A percentile compares a stretch with the other conserved stretches of the same genome.
phyloP scores from a whole-genome alignment of 2,113 vertebrate species.

The Pelobates fuscus region DNA sequence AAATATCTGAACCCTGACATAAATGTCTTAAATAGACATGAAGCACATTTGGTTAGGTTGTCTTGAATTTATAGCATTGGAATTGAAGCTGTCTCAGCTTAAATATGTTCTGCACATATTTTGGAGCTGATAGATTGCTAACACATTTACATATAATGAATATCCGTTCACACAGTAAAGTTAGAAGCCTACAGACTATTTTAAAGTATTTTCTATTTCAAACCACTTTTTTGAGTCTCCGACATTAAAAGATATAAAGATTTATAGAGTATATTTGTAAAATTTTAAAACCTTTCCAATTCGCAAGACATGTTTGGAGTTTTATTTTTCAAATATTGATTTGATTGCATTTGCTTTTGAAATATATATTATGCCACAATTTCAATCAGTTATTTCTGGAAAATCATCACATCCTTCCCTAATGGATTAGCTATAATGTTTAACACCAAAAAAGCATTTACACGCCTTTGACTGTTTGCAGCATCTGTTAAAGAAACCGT shows the following conservation, averaged over 20 bases:
- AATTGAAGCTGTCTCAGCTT: slow-evolving; percentile 31
- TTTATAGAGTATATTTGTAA: neutral
- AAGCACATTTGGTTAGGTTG: slow-evolving; percentile 32
- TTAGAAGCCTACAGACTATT: slow-evolving; percentile 11
- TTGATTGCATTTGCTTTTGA: no score
- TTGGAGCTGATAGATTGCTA: slow-evolving; percentile 25
- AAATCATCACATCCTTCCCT: no score
- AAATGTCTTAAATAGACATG: slow-evolving; percentile 43
- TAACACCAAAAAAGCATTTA: no score
- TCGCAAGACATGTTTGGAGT: neutral
- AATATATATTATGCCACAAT: no score
- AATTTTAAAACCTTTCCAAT: neutral
- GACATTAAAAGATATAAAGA: slow-evolving; percentile 9
- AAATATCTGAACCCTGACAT: slow-evolving; percentile 30
- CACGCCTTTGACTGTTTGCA: no score
- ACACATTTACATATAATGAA: slow-evolving; percentile 43
- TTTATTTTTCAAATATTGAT: no score
- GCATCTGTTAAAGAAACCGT: no score
- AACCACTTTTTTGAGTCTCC: slow-evolving; percentile 1
- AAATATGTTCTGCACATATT: slow-evolving; percentile 39
- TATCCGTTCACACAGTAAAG: slow-evolving; percentile 21
- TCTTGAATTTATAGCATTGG: slow-evolving; percentile 26
- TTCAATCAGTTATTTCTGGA: no score
- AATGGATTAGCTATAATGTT: no score
- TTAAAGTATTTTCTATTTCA: slow-evolving; percentile 4